Evolutionary conservation across 2,797 vertebrate genomes (phyloP).

Genomic region (Hipposideros larvatus): DNA sequence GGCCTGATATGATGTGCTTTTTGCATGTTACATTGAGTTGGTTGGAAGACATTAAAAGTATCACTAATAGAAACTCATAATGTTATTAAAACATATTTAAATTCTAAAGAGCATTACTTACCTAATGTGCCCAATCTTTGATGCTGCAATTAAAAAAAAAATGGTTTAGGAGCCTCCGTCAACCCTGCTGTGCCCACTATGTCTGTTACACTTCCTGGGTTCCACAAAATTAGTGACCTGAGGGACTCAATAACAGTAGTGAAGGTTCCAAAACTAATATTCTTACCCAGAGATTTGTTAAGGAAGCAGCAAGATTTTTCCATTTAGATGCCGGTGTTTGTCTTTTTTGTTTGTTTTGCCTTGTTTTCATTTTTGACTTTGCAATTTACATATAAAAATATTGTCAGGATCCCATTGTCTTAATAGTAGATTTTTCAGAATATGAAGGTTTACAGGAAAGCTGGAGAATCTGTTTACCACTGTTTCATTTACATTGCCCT

Average conservation of each 20-base stretch:
- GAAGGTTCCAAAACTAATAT: not conserved
- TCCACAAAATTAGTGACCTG: not conserved
- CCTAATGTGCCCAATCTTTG: not conserved
- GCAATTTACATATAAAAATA: not conserved
- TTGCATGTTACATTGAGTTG: conserved; percentile 10
- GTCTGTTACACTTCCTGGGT: not conserved
- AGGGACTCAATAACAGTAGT: not conserved
- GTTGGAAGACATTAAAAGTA: conserved; percentile 5
- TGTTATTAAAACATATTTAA: conserved; percentile 39
- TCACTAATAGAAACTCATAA: not conserved
- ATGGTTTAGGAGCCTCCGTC: not conserved
- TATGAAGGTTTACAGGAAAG: not conserved
- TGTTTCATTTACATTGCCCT: not conserved
- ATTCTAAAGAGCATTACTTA: conserved; percentile 7
- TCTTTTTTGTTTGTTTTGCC: not conserved
- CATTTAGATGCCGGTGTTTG: conserved; percentile 23
- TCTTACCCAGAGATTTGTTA: not conserved
- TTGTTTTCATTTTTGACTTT: not conserved
- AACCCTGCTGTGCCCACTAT: no score
- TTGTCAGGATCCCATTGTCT: not conserved
- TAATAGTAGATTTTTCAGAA: not conserved
- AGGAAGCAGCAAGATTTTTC: not conserved
- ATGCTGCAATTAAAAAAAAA: not conserved
- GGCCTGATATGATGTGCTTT: not conserved
- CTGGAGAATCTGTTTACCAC: not conserved